These are phyloP conservation scores for Paracentrotus lividus DNA, from an alignment of 53 echinoderm and acorn worm species.

Conservation along the genomic window DNA sequence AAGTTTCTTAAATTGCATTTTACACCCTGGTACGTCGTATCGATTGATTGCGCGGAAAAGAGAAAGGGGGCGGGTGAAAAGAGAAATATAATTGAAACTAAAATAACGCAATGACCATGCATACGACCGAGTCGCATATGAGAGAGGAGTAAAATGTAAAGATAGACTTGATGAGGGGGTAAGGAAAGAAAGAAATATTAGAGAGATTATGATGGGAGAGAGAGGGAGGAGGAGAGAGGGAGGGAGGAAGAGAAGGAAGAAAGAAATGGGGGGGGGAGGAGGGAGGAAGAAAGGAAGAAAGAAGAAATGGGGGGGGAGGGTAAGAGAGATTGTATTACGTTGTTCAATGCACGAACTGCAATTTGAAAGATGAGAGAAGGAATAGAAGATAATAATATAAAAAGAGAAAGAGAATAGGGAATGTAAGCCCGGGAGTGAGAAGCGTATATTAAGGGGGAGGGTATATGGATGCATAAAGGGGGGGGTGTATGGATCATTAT, in stretches of 20 bases:
- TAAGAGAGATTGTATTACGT: too few relatives aligned
- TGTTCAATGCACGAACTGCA: too few relatives aligned
- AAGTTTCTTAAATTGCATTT: constrained; percentile 24
- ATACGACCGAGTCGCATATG: not conserved
- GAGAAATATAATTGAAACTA: not conserved
- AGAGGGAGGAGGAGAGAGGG: not conserved
- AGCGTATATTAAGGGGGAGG: too few relatives aligned
- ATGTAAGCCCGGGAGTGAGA: too few relatives aligned
- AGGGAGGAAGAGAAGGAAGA: not conserved
- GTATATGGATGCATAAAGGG: too few relatives aligned
- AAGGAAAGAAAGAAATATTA: not conserved
- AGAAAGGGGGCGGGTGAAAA: not conserved
- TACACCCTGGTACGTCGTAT: not conserved
- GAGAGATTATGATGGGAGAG: not conserved
- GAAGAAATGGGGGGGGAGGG: too few relatives aligned
- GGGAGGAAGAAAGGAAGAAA: not conserved
- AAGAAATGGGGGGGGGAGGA: not conserved
- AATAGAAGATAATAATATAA: not conserved
- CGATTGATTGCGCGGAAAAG: not conserved
- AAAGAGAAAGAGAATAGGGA: not conserved
- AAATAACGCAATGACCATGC: too few relatives aligned
- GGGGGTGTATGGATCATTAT: too few relatives aligned
- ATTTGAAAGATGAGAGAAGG: too few relatives aligned
- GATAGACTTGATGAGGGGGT: not conserved
- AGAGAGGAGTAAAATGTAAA: not conserved